Base-by-base conservation (phyloP, 2,797 vertebrate genomes). In the Anableps anableps region DNA sequence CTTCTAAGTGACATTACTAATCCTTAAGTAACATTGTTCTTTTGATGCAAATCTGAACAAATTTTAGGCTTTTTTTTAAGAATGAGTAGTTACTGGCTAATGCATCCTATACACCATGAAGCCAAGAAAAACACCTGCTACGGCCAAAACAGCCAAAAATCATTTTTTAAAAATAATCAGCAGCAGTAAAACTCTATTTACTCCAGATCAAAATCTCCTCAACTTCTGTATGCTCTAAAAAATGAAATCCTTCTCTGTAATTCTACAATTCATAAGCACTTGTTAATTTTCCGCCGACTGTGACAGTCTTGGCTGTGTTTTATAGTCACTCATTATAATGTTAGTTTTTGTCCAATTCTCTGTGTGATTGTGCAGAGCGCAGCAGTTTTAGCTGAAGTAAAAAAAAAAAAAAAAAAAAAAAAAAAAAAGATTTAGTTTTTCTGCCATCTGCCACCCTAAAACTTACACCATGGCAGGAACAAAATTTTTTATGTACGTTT, bases 291-390 rank as follows among this genome's bases (percentile, higher is more conserved):
- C 34, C 2, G 47, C 47, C 36, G 72, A 73, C 47, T 73, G 72
- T 51, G 72, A 48, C 16, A 73, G 72, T 73, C 47, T 50, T 51
- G 31, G 72, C 72, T 51, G 31, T 21, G n/a, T 73, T 51, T 73
- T 41, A 38, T n/a, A 41, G 51, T 19, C 73, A 41, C 13, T 58
- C 51, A 55, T 74, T 53, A 26, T 74, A 41, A 34, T 36, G 51
- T 41, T 43, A 55, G 26, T 55, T 74, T 55, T 55, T 70, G 68
- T 70, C 68, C 68, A 43, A n/a, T 45, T 70, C 68, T 47, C 68
- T 71, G 68, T 55, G 34, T 55, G 26, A 58, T 16, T 41, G 73
- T 41, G 36, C 17, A 41, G 13, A 41, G 50, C 26, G 14, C 11
- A 74, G 51, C 34, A 74, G 73, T 41, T 36, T 23, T 21, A 74